Percentiles rank a stretch among this genome's conserved stretches.
Conservation (phyloP, 2,888 invertebrate species). For the Clostera curtula region DNA sequence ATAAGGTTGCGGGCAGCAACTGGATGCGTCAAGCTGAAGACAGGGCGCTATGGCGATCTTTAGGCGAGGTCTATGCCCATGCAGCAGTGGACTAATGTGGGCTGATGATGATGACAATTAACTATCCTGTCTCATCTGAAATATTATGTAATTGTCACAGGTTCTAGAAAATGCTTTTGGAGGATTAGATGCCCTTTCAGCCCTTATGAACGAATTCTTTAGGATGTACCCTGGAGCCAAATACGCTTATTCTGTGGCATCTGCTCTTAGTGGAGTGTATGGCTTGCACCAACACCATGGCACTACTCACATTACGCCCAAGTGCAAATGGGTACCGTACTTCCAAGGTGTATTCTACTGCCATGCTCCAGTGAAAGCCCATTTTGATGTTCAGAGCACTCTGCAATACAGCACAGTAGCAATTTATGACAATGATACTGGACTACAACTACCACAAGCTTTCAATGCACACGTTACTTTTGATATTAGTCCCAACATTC, state of each 20-base stretch:
- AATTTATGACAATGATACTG: constrained; percentile 54
- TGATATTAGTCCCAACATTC: constrained; percentile 41
- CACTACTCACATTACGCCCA: constrained; percentile 24
- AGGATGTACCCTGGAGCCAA: constrained; percentile 46
- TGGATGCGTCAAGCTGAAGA: no score
- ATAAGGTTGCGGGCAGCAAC: no score
- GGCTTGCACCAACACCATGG: constrained; percentile 44
- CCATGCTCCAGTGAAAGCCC: constrained; percentile 50
- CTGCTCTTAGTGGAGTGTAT: constrained; percentile 45
- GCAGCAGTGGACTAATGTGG: no score
- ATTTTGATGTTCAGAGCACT: constrained; percentile 47
- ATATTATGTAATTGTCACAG: constrained; percentile 27
- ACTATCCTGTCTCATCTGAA: background rate
- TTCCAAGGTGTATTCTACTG: constrained; percentile 58
- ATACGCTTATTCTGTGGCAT: constrained; percentile 49
- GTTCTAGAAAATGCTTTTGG: constrained; percentile 52
- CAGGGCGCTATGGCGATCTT: no score
- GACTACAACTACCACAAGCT: constrained; percentile 38
- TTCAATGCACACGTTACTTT: constrained; percentile 50
- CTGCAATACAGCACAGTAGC: constrained; percentile 34
- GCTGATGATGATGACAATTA: no score
- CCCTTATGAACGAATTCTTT: constrained; percentile 61
- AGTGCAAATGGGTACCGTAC: constrained; percentile 57
- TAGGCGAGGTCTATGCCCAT: no score
- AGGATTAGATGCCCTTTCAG: constrained; percentile 43